These are phyloP conservation scores for Lithophane socia DNA, from an alignment of 2,888 invertebrate genomes.

Conservation along the genomic window DNA sequence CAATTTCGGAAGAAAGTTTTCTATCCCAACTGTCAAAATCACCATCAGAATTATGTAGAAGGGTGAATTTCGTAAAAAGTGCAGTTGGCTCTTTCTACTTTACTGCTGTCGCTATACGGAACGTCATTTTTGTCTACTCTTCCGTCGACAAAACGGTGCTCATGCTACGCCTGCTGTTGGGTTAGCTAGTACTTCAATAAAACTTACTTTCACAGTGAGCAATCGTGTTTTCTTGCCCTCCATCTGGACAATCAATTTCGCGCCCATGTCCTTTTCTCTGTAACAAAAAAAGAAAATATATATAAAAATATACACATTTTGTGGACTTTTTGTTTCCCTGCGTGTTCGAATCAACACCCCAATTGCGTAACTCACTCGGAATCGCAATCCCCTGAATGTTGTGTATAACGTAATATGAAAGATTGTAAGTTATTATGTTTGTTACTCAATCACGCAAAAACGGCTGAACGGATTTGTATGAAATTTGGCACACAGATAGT, in stretches of 20 bases:
- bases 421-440: background rate
- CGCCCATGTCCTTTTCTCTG: slow-evolving; percentile 96
- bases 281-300: slow-evolving; percentile 77
- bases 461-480: background rate
- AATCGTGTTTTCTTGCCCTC: slow-evolving; percentile 95
- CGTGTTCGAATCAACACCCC: background rate
- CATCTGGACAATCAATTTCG: slow-evolving; percentile 96
- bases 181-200: background rate
- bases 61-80: too few species aligned
- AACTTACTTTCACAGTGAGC: slow-evolving; percentile 93
- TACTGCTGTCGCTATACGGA: too few species aligned
- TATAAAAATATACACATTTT: background rate
- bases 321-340: background rate
- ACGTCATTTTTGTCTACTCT: too few species aligned
- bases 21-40: too few species aligned
- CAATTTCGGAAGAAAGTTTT: too few species aligned
- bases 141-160: too few species aligned
- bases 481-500: background rate
- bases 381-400: background rate
- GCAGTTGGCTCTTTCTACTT: too few species aligned
- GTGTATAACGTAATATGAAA: background rate
- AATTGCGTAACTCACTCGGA: background rate
- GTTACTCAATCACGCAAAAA: background rate
- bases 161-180: too few species aligned
- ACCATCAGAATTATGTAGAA: too few species aligned